phyloP scores from a whole-genome alignment of 2,797 vertebrate genomes.

The Anguilla pacifica region DNA sequence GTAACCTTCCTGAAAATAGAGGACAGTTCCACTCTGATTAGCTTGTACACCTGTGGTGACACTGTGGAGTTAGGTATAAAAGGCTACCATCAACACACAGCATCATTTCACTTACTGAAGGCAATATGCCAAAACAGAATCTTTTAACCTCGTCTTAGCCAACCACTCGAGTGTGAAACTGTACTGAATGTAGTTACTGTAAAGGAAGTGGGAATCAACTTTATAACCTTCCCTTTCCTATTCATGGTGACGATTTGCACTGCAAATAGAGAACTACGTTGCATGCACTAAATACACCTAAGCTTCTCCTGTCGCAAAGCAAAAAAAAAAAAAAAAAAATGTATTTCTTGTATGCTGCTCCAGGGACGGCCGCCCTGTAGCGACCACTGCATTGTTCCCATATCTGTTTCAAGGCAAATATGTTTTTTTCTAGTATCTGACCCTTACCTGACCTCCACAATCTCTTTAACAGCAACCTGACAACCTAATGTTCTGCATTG shows the following conservation, averaged over 20 bases:
- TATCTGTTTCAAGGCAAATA: too few relatives aligned
- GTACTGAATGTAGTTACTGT: background rate
- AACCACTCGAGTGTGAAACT: background rate
- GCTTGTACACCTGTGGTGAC: background rate
- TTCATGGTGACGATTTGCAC: background rate
- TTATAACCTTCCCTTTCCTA: background rate
- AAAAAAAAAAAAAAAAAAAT: background rate
- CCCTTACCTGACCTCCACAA: too few relatives aligned
- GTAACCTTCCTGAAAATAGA: background rate
- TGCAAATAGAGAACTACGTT: background rate
- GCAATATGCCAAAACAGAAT: background rate
- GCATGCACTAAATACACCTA: background rate
- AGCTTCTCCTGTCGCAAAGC: background rate
- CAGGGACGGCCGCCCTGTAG: too few relatives aligned
- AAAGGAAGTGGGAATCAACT: background rate
- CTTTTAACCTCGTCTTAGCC: background rate
- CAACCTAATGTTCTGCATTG: background rate
- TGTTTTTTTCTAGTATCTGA: too few relatives aligned
- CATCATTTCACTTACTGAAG: background rate
- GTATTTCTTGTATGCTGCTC: too few relatives aligned
- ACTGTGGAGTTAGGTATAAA: background rate
- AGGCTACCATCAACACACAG: background rate
- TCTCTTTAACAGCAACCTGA: background rate
- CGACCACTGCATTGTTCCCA: too few relatives aligned
- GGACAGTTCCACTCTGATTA: background rate